Percentiles rank a stretch among this genome's conserved stretches.
These are phyloP conservation scores for Macrosoma leucophasiata DNA, from an alignment of 2,888 invertebrate species.

Conservation along the genomic window DNA sequence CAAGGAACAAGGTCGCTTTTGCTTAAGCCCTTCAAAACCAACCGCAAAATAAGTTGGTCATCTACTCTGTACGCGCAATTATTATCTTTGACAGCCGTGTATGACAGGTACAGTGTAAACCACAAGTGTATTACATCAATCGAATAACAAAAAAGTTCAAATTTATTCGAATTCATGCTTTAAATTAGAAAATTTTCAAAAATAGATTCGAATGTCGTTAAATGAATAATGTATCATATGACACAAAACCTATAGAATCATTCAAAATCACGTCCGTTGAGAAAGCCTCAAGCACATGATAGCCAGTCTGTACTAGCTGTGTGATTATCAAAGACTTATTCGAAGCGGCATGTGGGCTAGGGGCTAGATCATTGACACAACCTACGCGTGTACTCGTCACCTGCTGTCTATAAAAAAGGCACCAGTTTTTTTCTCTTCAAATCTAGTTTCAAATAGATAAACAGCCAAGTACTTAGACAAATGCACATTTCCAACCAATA, in stretches of 20 bases:
- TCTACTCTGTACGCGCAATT: conserved; percentile 67
- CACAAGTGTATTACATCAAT: conserved; percentile 35
- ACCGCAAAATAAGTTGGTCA: conserved; percentile 43
- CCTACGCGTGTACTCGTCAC: conserved; percentile 70
- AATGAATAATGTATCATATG: no score
- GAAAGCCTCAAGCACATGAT: conserved; percentile 12
- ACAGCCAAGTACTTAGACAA: conserved; percentile 24
- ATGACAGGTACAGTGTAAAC: conserved; percentile 47
- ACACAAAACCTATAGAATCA: no score
- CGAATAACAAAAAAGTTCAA: no score
- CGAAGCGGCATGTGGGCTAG: conserved; percentile 71
- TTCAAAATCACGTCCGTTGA: conserved; percentile 10
- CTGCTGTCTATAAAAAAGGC: conserved; percentile 57
- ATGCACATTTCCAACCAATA: conserved; percentile 12
- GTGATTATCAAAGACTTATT: conserved; percentile 71
- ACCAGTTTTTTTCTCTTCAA: conserved; percentile 47
- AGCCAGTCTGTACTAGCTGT: conserved; percentile 45
- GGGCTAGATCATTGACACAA: conserved; percentile 73
- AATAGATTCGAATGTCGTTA: no score
- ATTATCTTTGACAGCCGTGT: conserved; percentile 66
- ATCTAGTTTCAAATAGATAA: conserved; percentile 55
- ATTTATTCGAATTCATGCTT: no score
- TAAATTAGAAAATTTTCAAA: no score
- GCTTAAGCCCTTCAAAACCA: conserved; percentile 14
- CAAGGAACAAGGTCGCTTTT: conserved; percentile 22